phyloP scores from a whole-genome alignment of 2,113 vertebrate species.

The Vireo altiloquus region DNA sequence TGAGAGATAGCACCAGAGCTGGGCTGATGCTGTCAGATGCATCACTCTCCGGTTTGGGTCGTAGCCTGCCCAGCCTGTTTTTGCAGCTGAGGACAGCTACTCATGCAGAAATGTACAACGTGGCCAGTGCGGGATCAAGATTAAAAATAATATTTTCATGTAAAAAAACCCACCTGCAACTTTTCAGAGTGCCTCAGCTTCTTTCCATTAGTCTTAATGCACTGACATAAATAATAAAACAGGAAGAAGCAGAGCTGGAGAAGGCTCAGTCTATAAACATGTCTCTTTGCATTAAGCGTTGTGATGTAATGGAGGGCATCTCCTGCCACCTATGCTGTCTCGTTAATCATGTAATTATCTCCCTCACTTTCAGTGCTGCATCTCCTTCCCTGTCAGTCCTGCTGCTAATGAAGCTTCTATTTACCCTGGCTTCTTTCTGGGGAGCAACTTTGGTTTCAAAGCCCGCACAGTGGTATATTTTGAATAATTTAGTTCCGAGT shows the following conservation, averaged over 20 bases:
- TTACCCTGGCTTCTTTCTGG: not conserved
- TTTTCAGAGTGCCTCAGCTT: not conserved
- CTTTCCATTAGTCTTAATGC: slow-evolving; percentile 59
- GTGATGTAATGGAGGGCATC: slow-evolving; percentile 11
- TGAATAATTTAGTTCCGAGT: slow-evolving; percentile 49
- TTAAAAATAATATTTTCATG: not conserved
- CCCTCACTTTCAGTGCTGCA: slow-evolving; percentile 9
- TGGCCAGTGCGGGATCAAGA: not conserved
- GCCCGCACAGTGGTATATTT: slow-evolving; percentile 19
- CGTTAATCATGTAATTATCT: slow-evolving; percentile 24
- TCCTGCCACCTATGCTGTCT: slow-evolving; percentile 36
- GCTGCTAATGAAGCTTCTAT: slow-evolving; percentile 11
- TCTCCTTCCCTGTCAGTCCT: not conserved
- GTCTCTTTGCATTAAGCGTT: slow-evolving; percentile 28
- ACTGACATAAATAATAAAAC: slow-evolving; percentile 63
- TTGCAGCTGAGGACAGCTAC: not conserved
- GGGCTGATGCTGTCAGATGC: not conserved
- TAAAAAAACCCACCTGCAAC: not conserved
- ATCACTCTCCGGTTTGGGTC: not conserved
- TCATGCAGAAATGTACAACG: not conserved
- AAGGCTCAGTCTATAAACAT: slow-evolving; percentile 18
- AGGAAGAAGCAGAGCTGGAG: slow-evolving; percentile 36
- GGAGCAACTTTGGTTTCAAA: slow-evolving; percentile 1
- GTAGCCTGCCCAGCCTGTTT: not conserved
- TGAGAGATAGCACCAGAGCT: not conserved